Conservation (phyloP, 2,888 invertebrate genomes). For the Tipula vernalis region DNA sequence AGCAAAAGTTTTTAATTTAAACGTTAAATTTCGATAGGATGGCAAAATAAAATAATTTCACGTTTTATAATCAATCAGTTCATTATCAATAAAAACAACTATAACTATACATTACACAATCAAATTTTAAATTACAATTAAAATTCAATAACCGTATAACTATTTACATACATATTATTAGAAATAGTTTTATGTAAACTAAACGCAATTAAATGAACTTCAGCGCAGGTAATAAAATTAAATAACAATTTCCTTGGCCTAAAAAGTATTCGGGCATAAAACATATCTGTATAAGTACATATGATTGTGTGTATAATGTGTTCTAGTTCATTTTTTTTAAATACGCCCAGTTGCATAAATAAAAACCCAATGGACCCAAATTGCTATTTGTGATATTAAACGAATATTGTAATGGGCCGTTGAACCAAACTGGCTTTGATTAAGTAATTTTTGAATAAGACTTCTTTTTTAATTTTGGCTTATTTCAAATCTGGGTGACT, state of each 20-base stretch:
- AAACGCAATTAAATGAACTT: background rate
- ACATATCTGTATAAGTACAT: background rate
- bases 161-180: background rate
- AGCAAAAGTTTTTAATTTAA: background rate
- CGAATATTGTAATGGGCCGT: no score
- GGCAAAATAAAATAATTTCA: background rate
- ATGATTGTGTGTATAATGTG: no score
- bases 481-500: no score
- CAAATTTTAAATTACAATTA: background rate
- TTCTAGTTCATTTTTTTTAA: no score
- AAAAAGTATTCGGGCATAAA: background rate
- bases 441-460: no score
- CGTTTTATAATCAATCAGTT: background rate
- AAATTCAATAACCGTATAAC: background rate
- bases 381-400: no score
- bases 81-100: background rate
- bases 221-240: background rate
- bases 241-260: background rate
- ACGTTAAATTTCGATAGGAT: background rate
- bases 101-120: background rate
- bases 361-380: no score
- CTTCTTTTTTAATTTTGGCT: no score
- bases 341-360: no score
- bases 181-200: background rate
- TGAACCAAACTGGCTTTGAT: no score